These are phyloP conservation scores for Typhlichthys eigenmanni DNA, from an alignment of 2,797 vertebrate species.

Conservation along the genomic window DNA sequence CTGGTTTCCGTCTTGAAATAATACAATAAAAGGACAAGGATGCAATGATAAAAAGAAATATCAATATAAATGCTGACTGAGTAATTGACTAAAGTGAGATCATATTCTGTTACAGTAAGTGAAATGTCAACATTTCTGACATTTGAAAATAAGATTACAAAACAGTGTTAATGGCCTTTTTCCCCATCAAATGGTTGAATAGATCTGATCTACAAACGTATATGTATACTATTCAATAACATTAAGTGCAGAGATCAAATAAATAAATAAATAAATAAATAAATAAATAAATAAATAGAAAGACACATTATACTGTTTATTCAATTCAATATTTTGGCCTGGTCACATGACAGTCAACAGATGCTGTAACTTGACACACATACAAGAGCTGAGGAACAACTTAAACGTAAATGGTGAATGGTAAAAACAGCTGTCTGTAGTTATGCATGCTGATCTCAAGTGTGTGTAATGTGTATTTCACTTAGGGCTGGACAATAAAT, in stretches of 20 bases:
- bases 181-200: not conserved
- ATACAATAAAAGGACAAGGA: not conserved
- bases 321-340: conserved; percentile 3
- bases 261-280: not conserved
- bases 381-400: conserved; percentile 29
- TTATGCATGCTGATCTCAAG: not conserved
- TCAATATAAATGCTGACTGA: conserved; percentile 3
- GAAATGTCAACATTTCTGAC: too few relatives aligned
- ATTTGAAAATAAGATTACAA: not conserved
- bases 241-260: too few relatives aligned
- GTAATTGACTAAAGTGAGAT: too few relatives aligned
- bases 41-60: not conserved
- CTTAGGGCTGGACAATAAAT: too few relatives aligned
- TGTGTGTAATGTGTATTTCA: too few relatives aligned
- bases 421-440: conserved; percentile 33
- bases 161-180: not conserved
- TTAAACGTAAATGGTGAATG: conserved; percentile 21
- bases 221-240: too few relatives aligned
- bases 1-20: conserved; percentile 4
- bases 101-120: too few relatives aligned
- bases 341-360: conserved; percentile 3
- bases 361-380: conserved; percentile 16
- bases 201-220: too few relatives aligned
- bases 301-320: conserved; percentile 3
- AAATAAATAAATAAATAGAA: too few relatives aligned